These are phyloP conservation scores for Oenanthe melanoleuca DNA, from an alignment of 2,113 vertebrate species.

Conservation along the genomic window DNA sequence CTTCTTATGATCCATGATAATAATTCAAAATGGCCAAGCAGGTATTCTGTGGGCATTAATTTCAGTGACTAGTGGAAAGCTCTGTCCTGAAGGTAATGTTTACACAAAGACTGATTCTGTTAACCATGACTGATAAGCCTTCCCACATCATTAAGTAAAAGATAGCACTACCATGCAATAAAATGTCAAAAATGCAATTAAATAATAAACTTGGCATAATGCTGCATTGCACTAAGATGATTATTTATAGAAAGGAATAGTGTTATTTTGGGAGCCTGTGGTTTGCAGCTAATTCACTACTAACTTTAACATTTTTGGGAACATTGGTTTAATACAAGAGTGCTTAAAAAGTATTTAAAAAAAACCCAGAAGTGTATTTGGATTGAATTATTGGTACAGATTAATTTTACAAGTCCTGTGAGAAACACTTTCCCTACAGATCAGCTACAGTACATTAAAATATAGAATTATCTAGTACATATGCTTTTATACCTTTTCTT, in stretches of 20 bases:
- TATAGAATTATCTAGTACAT: neutral
- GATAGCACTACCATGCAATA: conserved; percentile 35
- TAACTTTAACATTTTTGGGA: neutral
- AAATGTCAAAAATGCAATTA: conserved; percentile 38
- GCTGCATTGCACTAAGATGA: neutral
- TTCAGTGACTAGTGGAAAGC: conserved; percentile 1
- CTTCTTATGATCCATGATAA: neutral
- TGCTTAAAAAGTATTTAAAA: neutral
- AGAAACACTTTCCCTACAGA: neutral
- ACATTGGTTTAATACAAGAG: neutral
- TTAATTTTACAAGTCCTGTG: neutral
- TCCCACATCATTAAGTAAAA: conserved; percentile 5
- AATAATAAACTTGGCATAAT: conserved; percentile 29
- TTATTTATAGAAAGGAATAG: neutral
- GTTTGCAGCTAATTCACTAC: neutral
- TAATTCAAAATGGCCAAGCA: conserved; percentile 14
- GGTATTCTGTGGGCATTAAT: conserved; percentile 4
- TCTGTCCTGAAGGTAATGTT: conserved; percentile 20
- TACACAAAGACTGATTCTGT: conserved; percentile 28
- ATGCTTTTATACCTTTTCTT: conserved; percentile 88
- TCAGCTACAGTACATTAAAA: neutral
- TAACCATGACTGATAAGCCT: conserved; percentile 33
- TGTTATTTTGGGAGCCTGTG: neutral
- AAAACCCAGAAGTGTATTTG: neutral
- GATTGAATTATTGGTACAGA: neutral